Evolutionary conservation across 2,113 vertebrate species (phyloP), one percentile per base, ranked within the genome.

Genomic region (Eidolon helvum): DNA sequence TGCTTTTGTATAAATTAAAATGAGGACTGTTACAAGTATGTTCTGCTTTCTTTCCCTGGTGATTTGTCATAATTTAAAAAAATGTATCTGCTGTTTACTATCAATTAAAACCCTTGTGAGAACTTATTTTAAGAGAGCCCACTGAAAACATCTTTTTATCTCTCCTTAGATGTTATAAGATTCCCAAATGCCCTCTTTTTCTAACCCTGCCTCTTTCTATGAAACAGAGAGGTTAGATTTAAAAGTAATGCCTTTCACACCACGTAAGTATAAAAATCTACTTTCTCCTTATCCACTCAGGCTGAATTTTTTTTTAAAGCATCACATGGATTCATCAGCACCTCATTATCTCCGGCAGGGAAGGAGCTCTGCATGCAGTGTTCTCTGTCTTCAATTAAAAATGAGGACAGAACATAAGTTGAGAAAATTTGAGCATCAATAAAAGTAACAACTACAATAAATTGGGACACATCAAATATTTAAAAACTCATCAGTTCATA

Each of bases 331-430:
- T 80, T 96, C 82, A 96, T 85, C 65, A 91, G 53, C 24, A 72
- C 40, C 59, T 94, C 59, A 61, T 95, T 87, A 91, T 85, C 65
- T 94, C n/a, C 78, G 68, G 12, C 18, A 77, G 66, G 28, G n/a
- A 80, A 77, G 45, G 21, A 85, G 22, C 30, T 91, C 57, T 85
- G 53, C 18, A 71, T 95, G 45, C 21, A 93, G 1, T 82, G n/a
- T 24, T 92, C n/a, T 90, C 68, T 69, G 45, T 90, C 78, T 94
- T 96, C 74, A 92, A 55, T 87, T 96, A 95, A 93, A 97, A 94
- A 88, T 83, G 55, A 94, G 45, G 59, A 68, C 59, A 88, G 50
- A 50, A 65, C 43, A n/a, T 45, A 91, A 88, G 30, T 85, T 91
- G 33, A 50, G 35, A 85, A 16, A 71, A 87, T 88, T 69, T 94